phyloP scores from a whole-genome alignment of 2,113 vertebrate genomes.

The Trochalopteron elliotii region DNA sequence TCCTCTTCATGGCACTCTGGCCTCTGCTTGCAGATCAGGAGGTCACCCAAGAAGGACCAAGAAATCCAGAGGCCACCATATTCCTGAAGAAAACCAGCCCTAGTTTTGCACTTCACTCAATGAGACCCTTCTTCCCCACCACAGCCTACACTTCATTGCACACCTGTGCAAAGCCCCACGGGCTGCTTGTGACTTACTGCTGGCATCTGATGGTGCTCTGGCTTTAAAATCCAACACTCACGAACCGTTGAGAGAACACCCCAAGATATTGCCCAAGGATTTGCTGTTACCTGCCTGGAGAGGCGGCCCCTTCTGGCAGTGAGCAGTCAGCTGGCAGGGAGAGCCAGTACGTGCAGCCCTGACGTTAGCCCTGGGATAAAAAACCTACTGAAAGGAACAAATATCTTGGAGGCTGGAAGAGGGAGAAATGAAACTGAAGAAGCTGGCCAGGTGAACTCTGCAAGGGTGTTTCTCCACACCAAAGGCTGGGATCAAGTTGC shows the following conservation, averaged over 20 bases:
- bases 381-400: not conserved
- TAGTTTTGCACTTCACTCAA: accelerated
- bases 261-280: not conserved
- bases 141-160: not conserved
- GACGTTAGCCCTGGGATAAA: not conserved
- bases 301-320: not conserved
- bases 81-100: not conserved
- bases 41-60: not conserved
- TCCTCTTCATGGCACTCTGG: not conserved
- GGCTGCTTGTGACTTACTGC: not conserved
- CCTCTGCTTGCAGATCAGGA: not conserved
- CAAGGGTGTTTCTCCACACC: not conserved
- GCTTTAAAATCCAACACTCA: not conserved
- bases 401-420: not conserved
- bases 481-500: not conserved
- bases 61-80: not conserved
- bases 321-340: not conserved
- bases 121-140: accelerated
- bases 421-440: not conserved
- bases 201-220: not conserved
- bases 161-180: accelerated
- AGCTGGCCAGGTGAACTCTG: not conserved
- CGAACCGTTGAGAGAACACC: not conserved
- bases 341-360: not conserved
- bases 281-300: not conserved